phyloP scores from a whole-genome alignment of 1,140 invertebrate genomes.

The Saccostrea echinata region DNA sequence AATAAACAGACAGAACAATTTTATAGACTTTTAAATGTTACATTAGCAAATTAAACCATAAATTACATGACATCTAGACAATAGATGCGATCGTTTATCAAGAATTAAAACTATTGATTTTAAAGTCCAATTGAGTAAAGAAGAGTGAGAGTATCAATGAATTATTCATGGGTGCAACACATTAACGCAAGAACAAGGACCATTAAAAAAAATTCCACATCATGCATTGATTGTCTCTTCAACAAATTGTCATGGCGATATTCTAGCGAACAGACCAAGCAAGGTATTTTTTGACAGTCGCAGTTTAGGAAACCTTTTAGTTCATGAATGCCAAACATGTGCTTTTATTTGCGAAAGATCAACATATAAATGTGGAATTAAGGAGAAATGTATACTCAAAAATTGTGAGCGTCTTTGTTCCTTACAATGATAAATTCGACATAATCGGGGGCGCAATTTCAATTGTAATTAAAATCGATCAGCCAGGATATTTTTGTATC shows the following conservation, averaged over 20 bases:
- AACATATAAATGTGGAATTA: constrained; percentile 20
- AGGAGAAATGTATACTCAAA: constrained; percentile 10
- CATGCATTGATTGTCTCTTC: background rate
- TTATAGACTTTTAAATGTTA: background rate
- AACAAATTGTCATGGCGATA: background rate
- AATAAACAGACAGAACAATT: background rate
- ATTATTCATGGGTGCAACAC: constrained; percentile 12
- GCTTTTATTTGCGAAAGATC: constrained; percentile 19
- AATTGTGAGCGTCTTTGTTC: background rate
- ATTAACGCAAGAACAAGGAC: background rate
- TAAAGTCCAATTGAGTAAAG: background rate
- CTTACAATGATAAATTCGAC: constrained; percentile 17
- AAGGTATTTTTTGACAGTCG: too few relatives aligned
- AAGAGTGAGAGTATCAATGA: background rate
- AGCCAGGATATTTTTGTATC: constrained; percentile 18
- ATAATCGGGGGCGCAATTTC: background rate
- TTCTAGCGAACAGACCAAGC: background rate
- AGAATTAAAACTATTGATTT: constrained; percentile 10
- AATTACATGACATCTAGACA: background rate
- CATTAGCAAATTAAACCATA: background rate
- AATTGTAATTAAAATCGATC: constrained; percentile 35
- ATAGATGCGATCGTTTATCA: background rate
- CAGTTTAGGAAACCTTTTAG: background rate
- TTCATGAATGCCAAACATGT: background rate
- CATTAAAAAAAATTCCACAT: background rate